Evolutionary conservation across 2,888 invertebrate species (phyloP), one percentile per base, ranked within the genome.

Genomic region (Plebejus melissa): DNA sequence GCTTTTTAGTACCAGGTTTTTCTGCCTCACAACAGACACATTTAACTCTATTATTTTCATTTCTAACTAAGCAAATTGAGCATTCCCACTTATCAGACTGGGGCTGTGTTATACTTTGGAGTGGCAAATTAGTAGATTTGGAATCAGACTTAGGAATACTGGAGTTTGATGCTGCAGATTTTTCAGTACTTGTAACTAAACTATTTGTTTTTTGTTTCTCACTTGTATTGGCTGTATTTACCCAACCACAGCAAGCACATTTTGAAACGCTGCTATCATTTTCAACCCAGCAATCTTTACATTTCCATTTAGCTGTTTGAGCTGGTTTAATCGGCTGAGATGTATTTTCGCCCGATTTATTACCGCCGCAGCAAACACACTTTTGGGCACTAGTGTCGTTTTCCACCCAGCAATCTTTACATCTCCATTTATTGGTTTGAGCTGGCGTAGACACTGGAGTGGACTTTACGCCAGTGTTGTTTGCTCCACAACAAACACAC

Each of bases 71-170:
- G 77, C 92, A 92, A 78, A 82, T 81, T 1, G 82, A 38, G 78
- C 92, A 92, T 81, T 90, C 88, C 92, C 92, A 92, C 77, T 83
- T 87, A 6, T 84, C 82, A 16, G 79, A 76, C 79, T 90, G 90
- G 4, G 82, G 65, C 79, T 85, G 83, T 0, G 81, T 76, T 57
- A 87, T 79, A 41, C 80, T 83, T 77, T 84, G 82, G 76, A 87
- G 81, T 65, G 79, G 76, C 46, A 81, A 79, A 77, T 85, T 76
- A 70, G 65, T 75, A 32, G 41, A 7, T 69, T 72, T 78, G 13
- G 74, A 32, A 38, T 79, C 82, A 5, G 83, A 82, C 70, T 84
- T 85, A 0, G 79, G 74, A 2, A 82, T 83, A 41, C 86, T 86
- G 74, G 90, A 22, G 22, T 22, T 22, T 22, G 22, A 90, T 11